These are phyloP conservation scores for Jaculus jaculus DNA, from an alignment of 2,113 vertebrate species.

Conservation along the genomic window DNA sequence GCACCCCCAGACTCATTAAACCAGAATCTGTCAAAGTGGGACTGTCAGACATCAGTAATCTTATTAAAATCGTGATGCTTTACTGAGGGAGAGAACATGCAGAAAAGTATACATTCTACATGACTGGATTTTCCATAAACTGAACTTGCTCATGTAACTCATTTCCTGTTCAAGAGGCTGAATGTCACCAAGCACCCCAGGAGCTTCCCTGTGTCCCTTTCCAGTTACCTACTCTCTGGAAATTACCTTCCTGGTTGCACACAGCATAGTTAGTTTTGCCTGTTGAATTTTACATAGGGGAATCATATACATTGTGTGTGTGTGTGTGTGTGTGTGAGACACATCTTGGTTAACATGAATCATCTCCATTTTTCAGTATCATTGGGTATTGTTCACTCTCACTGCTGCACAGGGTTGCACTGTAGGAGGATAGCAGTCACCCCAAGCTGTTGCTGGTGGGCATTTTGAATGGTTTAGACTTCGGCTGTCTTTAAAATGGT, in stretches of 20 bases:
- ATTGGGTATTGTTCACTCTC: not conserved
- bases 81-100: not conserved
- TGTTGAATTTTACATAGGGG: conserved; percentile 31
- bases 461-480: conserved; percentile 30
- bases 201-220: not conserved
- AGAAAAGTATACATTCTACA: not conserved
- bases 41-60: not conserved
- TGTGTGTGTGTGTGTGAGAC: not conserved
- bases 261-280: not conserved
- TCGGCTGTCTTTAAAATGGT: conserved; percentile 21
- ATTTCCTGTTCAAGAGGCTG: not conserved
- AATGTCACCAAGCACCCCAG: not conserved
- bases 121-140: not conserved
- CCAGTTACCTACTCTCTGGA: not conserved
- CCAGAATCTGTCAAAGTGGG: not conserved
- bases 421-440: not conserved
- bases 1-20: not conserved
- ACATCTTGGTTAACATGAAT: not conserved
- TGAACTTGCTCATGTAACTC: not conserved
- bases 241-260: not conserved
- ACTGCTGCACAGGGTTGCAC: not conserved
- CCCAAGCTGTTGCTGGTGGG: not conserved
- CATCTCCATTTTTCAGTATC: not conserved
- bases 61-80: not conserved
- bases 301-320: not conserved